A percentile compares a stretch with the other conserved stretches of the same genome.
phyloP scores from a whole-genome alignment of 2,888 invertebrate genomes.

The Sipunculus nudus region DNA sequence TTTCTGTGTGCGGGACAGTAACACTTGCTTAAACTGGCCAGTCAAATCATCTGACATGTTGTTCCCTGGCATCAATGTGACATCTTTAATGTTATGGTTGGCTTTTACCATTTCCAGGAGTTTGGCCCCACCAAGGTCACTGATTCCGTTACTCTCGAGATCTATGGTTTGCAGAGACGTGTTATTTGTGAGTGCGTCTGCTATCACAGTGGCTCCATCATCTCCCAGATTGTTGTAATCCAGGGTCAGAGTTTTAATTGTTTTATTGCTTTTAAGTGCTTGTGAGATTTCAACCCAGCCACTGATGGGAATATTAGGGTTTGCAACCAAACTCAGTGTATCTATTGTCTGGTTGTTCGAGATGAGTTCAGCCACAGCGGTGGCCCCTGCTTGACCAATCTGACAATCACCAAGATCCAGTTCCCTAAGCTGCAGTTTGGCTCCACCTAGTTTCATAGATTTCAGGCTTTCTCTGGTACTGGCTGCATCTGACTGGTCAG shows the following conservation, averaged over 20 bases:
- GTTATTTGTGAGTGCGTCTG: slow-evolving; percentile 49
- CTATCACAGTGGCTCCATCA: slow-evolving; percentile 46
- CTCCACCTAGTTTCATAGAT: not conserved
- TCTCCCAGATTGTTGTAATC: slow-evolving; percentile 56
- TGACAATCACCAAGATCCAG: slow-evolving; percentile 52
- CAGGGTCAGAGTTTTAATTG: slow-evolving; percentile 47
- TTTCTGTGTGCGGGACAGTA: too few species aligned
- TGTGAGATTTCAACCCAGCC: slow-evolving; percentile 54
- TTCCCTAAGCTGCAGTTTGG: slow-evolving; percentile 37
- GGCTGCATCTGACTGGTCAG: too few species aligned
- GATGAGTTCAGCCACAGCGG: slow-evolving; percentile 44
- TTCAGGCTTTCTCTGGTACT: not conserved
- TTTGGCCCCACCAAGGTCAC: slow-evolving; percentile 45
- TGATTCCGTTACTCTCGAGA: slow-evolving; percentile 51
- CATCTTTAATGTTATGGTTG: slow-evolving; percentile 50
- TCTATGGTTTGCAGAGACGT: slow-evolving; percentile 45
- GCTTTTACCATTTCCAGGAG: slow-evolving; percentile 49
- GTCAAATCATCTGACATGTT: too few species aligned
- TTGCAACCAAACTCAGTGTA: slow-evolving; percentile 50
- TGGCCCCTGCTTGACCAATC: slow-evolving; percentile 47
- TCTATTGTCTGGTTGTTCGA: slow-evolving; percentile 44
- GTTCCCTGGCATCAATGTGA: slow-evolving; percentile 53
- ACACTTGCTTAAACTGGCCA: too few species aligned
- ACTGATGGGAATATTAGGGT: slow-evolving; percentile 37
- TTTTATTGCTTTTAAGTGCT: slow-evolving; percentile 48